A percentile compares a stretch with the other conserved stretches of the same genome.
Conservation (phyloP, 2,113 vertebrate species). For the Entomyzon cyanotis region DNA sequence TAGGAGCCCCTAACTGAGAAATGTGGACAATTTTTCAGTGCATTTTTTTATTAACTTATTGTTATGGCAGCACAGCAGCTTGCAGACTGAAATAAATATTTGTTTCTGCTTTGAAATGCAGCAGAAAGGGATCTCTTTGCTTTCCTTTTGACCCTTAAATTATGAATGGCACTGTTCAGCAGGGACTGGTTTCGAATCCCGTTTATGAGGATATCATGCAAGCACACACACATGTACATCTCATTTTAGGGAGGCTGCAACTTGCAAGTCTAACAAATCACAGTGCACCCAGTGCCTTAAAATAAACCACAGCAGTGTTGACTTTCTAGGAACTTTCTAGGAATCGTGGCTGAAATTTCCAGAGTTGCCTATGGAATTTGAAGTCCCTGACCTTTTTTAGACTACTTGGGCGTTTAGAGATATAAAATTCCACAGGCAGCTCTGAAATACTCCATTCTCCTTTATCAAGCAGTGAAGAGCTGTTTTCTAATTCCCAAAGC, state of each 20-base stretch:
- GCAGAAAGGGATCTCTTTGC: background rate
- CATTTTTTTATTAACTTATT: background rate
- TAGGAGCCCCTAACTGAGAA: background rate
- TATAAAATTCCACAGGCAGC: background rate
- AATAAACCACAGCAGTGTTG: background rate
- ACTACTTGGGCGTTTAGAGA: background rate
- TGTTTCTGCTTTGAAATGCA: constrained; percentile 1
- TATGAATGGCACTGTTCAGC: constrained; percentile 1
- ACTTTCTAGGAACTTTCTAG: constrained; percentile 23
- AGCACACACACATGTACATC: background rate
- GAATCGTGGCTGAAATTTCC: constrained; percentile 1
- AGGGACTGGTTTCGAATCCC: background rate
- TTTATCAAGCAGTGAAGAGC: background rate
- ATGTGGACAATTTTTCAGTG: background rate
- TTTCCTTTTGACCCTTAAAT: constrained; percentile 32
- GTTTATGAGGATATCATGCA: background rate
- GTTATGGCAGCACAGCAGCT: background rate
- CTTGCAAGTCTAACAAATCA: background rate
- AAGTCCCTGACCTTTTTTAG: background rate
- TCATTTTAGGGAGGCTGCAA: background rate
- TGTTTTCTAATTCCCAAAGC: background rate
- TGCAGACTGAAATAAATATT: background rate
- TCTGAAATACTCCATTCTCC: background rate
- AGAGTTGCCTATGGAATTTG: background rate
- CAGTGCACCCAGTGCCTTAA: background rate